Evolutionary conservation across 2,888 invertebrate genomes (phyloP).

Genomic region (Amblyteles armatorius): DNA sequence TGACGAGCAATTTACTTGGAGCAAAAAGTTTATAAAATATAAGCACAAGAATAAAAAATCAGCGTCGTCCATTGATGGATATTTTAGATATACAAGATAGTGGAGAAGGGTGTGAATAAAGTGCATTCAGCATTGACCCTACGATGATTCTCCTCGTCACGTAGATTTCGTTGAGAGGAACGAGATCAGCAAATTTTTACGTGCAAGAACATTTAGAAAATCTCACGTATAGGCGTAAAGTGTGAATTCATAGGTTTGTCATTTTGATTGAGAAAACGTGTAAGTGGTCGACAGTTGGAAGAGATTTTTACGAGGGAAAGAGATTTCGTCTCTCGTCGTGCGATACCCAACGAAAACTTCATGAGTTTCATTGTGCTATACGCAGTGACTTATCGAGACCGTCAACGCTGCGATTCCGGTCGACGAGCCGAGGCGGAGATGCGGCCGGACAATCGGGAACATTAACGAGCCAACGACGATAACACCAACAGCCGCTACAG

Average conservation of each 20-base stretch:
- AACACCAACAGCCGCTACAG: conserved; percentile 67
- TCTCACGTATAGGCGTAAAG: neutral
- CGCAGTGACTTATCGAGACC: neutral
- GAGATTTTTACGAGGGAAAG: neutral
- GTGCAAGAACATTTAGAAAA: neutral
- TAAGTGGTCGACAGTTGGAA: neutral
- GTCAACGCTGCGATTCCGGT: neutral
- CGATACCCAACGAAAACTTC: neutral
- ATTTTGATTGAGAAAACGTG: conserved; percentile 9
- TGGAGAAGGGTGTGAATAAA: neutral
- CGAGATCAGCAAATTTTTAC: conserved; percentile 1
- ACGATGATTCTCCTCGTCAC: neutral
- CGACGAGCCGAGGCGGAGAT: conserved; percentile 3
- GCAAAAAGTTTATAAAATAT: neutral
- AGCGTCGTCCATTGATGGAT: neutral
- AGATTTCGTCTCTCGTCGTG: neutral
- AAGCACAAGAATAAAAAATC: neutral
- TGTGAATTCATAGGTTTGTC: neutral
- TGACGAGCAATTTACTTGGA: neutral
- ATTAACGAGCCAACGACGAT: conserved; percentile 66
- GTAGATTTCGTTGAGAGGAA: neutral
- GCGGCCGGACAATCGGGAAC: conserved; percentile 56
- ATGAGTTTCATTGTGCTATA: neutral
- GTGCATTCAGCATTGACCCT: neutral
- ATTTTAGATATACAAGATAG: neutral